A percentile compares a stretch with the other conserved stretches of the same genome.
These are phyloP conservation scores for Ceyx margarethae DNA, from an alignment of 2,113 vertebrate species.

Conservation along the genomic window DNA sequence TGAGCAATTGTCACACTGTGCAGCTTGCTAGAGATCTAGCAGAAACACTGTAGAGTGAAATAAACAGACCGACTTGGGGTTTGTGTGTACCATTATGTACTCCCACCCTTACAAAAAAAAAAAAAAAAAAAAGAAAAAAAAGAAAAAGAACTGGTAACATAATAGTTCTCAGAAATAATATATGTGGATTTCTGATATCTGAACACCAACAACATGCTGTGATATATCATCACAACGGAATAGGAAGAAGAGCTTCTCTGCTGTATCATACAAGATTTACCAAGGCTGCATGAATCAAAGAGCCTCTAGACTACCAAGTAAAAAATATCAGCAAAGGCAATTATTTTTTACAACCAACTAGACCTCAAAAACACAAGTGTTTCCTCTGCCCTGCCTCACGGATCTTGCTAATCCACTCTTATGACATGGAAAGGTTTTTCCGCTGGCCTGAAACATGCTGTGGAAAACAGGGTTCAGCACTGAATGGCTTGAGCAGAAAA, in stretches of 20 bases:
- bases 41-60: neutral
- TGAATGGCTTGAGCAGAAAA: neutral
- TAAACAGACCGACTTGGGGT: neutral
- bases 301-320: neutral
- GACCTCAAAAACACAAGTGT: neutral
- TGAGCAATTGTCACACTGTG: neutral
- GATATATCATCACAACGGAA: neutral
- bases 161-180: neutral
- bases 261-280: accelerated
- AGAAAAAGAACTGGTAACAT: neutral
- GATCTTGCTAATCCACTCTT: neutral
- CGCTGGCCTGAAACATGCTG: neutral
- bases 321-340: neutral
- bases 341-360: neutral
- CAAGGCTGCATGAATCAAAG: neutral
- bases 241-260: neutral
- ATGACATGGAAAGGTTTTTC: neutral
- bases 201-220: accelerated
- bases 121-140: too few relatives aligned
- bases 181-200: neutral
- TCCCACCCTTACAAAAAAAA: too few relatives aligned
- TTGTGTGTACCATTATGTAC: neutral
- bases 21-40: neutral
- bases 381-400: constrained; percentile 9
- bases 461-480: neutral